phyloP scores from a whole-genome alignment of 2,113 vertebrate genomes.

The Malaclemys terrapin region DNA sequence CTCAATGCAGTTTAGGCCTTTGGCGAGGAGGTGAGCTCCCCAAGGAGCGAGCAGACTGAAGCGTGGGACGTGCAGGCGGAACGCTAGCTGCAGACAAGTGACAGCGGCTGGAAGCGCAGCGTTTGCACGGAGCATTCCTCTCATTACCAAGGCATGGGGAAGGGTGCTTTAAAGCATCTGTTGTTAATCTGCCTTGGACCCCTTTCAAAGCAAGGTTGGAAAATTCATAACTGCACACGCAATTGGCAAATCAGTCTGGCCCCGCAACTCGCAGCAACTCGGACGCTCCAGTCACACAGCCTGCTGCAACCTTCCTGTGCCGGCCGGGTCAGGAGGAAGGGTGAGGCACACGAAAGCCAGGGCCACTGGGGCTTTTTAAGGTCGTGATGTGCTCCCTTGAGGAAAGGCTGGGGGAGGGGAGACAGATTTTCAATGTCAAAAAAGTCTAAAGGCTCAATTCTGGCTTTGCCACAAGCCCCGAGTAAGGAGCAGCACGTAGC shows the following conservation, averaged over 20 bases:
- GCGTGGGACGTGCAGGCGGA: neutral
- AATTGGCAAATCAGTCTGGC: neutral
- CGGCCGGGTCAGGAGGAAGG: neutral
- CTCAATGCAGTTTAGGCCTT: neutral
- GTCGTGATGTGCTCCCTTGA: neutral
- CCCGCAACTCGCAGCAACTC: neutral
- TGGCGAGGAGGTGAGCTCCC: neutral
- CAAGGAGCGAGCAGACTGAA: neutral
- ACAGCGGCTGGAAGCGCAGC: too few relatives aligned
- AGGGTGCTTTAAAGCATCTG: neutral
- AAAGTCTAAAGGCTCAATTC: neutral
- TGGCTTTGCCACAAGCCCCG: neutral
- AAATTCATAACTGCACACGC: neutral
- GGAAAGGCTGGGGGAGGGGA: accelerated
- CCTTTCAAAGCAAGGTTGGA: neutral
- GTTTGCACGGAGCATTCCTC: neutral
- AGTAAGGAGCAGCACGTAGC: neutral
- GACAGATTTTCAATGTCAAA: neutral
- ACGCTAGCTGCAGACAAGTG: neutral
- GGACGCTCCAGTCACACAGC: neutral
- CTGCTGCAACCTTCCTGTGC: neutral
- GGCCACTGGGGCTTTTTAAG: neutral
- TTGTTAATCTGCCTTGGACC: neutral
- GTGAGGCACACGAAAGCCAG: neutral
- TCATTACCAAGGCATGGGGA: neutral